Conservation (phyloP, 2,797 vertebrate species). For the Xyrichtys novacula region DNA sequence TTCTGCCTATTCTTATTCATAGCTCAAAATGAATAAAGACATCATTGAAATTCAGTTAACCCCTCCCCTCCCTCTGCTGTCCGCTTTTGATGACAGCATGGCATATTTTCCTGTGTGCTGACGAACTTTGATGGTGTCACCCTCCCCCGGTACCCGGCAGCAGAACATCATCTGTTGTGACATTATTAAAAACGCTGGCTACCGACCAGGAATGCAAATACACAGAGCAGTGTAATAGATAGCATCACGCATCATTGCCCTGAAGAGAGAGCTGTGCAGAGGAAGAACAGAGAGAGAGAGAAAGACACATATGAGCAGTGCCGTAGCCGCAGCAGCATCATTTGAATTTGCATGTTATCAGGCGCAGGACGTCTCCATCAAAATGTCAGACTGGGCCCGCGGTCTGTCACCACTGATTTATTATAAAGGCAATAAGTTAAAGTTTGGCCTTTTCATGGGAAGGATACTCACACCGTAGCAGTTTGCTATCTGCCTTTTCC, state of each 20-base stretch:
- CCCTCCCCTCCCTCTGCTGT: background rate
- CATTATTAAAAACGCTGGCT: constrained; percentile 78
- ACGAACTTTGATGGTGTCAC: constrained; percentile 53
- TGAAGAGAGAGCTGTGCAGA: constrained; percentile 57
- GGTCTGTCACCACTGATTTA: constrained; percentile 62
- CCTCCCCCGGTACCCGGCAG: constrained; percentile 33
- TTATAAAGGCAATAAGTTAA: constrained; percentile 61
- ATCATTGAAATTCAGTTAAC: constrained; percentile 42
- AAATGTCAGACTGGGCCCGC: constrained; percentile 78
- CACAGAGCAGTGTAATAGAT: constrained; percentile 77
- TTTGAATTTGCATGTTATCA: constrained; percentile 84
- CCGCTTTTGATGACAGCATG: constrained; percentile 42
- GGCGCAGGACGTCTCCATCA: constrained; percentile 76
- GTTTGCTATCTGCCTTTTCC: constrained; percentile 26
- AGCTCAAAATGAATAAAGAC: constrained; percentile 40
- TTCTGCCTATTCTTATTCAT: background rate
- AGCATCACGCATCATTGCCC: constrained; percentile 72
- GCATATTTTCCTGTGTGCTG: constrained; percentile 47
- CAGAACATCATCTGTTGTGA: constrained; percentile 75
- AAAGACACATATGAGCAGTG: constrained; percentile 53
- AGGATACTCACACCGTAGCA: constrained; percentile 40
- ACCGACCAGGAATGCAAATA: constrained; percentile 75
- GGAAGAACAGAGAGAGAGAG: constrained; percentile 25
- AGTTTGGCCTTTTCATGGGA: constrained; percentile 56
- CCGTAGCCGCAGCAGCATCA: constrained; percentile 62